A percentile compares a stretch with the other conserved stretches of the same genome.
Evolutionary conservation across 1,140 invertebrate genomes (phyloP).

Genomic region (Drosophila malerkotliana): DNA sequence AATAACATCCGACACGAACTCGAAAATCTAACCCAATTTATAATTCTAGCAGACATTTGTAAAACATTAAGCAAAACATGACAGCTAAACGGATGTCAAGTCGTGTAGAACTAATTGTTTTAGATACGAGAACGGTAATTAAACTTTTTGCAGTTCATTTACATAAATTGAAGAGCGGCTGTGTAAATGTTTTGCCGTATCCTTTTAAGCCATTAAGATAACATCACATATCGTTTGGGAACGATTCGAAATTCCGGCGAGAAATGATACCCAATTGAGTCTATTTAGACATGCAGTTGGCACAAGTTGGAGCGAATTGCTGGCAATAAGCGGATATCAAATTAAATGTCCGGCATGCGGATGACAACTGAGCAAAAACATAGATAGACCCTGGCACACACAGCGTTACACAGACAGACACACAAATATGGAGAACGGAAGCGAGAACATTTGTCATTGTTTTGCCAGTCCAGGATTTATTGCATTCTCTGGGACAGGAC

Average conservation of each 20-base stretch:
- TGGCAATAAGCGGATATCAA: conserved; percentile 62
- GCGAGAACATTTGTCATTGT: conserved; percentile 71
- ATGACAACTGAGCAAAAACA: conserved; percentile 50
- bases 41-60: conserved; percentile 10
- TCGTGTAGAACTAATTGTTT: conserved; percentile 27
- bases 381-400: not conserved
- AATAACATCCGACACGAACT: not conserved
- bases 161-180: conserved; percentile 3
- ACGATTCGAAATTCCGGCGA: conserved; percentile 8
- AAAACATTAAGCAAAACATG: conserved; percentile 25
- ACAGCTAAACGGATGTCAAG: conserved; percentile 30
- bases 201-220: conserved; percentile 6
- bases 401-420: not conserved
- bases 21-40: conserved; percentile 14
- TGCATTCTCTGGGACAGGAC: conserved; percentile 53
- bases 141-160: not conserved
- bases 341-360: conserved; percentile 64
- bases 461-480: conserved; percentile 77
- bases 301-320: conserved; percentile 28
- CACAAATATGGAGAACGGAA: conserved; percentile 35
- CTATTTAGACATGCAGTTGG: conserved; percentile 51
- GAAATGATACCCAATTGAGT: conserved; percentile 24
- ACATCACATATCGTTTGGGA: not conserved
- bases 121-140: conserved; percentile 14
- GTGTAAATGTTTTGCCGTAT: not conserved